phyloP scores from a whole-genome alignment of 92 coral and sea anemone species.

The Pocillopora meandrina region DNA sequence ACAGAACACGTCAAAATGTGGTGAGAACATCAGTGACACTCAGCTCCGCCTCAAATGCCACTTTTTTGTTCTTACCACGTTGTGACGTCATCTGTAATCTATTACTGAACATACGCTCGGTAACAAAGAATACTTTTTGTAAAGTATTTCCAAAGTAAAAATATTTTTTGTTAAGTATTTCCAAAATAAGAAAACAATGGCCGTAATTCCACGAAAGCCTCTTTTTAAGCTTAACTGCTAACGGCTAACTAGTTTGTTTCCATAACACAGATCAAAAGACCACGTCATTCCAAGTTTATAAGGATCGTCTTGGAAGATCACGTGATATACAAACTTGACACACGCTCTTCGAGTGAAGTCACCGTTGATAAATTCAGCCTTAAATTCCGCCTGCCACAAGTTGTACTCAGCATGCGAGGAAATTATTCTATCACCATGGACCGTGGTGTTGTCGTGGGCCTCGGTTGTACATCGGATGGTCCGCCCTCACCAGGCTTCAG shows the following conservation, averaged over 20 bases:
- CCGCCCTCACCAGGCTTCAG: slow-evolving; percentile 52
- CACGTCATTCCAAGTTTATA: slow-evolving; percentile 45
- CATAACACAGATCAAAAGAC: slow-evolving; percentile 43
- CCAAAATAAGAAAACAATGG: too few relatives aligned
- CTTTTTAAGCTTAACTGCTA: neutral
- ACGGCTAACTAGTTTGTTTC: neutral
- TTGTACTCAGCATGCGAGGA: slow-evolving; percentile 60
- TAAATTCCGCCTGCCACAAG: slow-evolving; percentile 33
- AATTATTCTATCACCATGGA: slow-evolving; percentile 51
- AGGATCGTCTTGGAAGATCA: slow-evolving; percentile 33
- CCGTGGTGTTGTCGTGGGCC: slow-evolving; percentile 52
- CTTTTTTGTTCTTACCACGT: too few relatives aligned
- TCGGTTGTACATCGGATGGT: slow-evolving; percentile 51
- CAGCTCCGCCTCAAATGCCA: too few relatives aligned
- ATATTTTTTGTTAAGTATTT: too few relatives aligned
- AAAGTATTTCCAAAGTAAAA: too few relatives aligned
- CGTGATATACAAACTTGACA: slow-evolving; percentile 53
- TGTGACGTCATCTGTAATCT: too few relatives aligned
- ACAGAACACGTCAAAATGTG: too few relatives aligned
- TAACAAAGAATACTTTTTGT: too few relatives aligned
- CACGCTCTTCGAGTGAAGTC: slow-evolving; percentile 49
- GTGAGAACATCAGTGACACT: too few relatives aligned
- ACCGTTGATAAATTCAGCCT: slow-evolving; percentile 27
- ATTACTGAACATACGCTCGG: too few relatives aligned
- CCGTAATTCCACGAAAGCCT: too few relatives aligned